Evolutionary conservation across 2,113 vertebrate genomes (phyloP).

Genomic region (Delphinapterus leucas): DNA sequence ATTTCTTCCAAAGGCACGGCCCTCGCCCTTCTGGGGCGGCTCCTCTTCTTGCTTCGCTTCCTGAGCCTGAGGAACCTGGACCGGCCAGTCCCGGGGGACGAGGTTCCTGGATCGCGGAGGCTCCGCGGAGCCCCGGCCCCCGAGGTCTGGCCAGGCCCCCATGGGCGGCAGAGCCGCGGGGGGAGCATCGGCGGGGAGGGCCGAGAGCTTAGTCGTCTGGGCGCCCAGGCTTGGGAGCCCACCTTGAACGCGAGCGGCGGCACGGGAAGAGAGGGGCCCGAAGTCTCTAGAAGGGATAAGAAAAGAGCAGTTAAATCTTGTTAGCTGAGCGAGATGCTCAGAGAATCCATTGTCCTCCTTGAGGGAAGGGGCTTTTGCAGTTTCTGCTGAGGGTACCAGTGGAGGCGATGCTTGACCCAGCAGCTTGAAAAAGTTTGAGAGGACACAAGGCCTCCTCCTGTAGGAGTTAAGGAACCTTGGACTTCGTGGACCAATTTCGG

Average conservation of each 20-base stretch:
- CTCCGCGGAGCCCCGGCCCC: fast-evolving
- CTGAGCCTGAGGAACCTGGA: fast-evolving
- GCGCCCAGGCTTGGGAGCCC: neutral
- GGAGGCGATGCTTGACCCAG: neutral
- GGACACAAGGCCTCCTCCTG: fast-evolving
- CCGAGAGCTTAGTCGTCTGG: fast-evolving
- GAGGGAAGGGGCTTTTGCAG: neutral
- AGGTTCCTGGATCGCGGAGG: neutral
- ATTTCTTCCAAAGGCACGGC: fast-evolving
- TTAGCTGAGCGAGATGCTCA: neutral
- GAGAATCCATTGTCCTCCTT: neutral
- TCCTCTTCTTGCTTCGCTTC: too few species aligned
- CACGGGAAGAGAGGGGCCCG: too few species aligned
- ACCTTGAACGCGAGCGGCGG: fast-evolving
- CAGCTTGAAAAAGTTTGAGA: neutral
- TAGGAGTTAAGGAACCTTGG: neutral
- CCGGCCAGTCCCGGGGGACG: too few species aligned
- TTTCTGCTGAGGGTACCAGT: neutral
- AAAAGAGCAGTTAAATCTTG: neutral
- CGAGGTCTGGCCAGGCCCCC: neutral
- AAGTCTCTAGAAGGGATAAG: neutral
- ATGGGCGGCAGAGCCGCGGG: fast-evolving
- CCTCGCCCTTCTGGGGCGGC: too few species aligned
- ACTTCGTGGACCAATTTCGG: neutral
- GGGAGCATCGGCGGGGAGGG: fast-evolving